phyloP scores from a whole-genome alignment of 2,797 vertebrate genomes.

The Linurgus olivaceus region DNA sequence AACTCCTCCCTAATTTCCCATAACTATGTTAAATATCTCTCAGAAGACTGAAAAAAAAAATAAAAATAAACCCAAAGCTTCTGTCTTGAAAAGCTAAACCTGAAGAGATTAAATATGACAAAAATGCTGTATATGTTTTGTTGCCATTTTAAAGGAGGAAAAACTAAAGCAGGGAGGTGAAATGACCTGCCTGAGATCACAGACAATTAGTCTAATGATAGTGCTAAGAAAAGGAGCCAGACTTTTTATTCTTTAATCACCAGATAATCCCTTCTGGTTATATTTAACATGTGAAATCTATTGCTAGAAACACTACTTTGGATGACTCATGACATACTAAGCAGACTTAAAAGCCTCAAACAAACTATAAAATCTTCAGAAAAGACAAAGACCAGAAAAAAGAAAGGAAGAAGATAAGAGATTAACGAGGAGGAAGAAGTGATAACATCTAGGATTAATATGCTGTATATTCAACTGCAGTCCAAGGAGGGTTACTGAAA shows the following conservation, averaged over 20 bases:
- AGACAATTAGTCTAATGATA: constrained; percentile 62
- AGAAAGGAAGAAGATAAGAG: constrained; percentile 64
- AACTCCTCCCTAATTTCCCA: not conserved
- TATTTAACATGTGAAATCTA: constrained; percentile 64
- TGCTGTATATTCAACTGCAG: not conserved
- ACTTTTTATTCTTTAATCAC: constrained; percentile 67
- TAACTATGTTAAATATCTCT: not conserved
- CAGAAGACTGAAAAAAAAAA: not conserved
- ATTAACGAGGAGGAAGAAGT: constrained; percentile 40
- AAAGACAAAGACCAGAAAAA: constrained; percentile 66
- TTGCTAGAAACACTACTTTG: constrained; percentile 64
- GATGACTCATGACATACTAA: constrained; percentile 61
- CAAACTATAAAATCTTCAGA: constrained; percentile 59
- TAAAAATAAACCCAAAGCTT: not conserved
- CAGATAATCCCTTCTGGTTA: constrained; percentile 66
- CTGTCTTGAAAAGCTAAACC: not conserved
- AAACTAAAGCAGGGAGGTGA: constrained; percentile 44
- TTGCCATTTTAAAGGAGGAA: constrained; percentile 31
- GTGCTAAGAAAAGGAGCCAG: constrained; percentile 49
- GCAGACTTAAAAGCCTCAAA: constrained; percentile 63
- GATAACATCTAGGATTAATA: constrained; percentile 60
- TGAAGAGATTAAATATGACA: constrained; percentile 15
- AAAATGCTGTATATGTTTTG: not conserved
- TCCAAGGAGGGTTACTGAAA: constrained; percentile 1
- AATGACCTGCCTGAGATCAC: constrained; percentile 53